Evolutionary conservation across 2,797 vertebrate genomes (phyloP).

Genomic region (Phataginus tricuspis): DNA sequence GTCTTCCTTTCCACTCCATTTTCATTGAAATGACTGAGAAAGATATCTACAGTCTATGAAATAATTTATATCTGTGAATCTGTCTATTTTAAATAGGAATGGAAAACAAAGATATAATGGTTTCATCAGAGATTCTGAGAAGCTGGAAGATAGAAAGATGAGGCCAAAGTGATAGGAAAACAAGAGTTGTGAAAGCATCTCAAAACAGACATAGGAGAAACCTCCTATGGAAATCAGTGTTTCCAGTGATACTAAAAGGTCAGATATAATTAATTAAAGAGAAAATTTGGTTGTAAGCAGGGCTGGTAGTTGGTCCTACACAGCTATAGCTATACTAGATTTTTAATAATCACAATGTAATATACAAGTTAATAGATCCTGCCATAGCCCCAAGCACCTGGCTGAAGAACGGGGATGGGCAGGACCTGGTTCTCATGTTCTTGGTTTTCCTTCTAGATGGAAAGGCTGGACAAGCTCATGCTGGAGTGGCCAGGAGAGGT

Average conservation of each 20-base stretch:
- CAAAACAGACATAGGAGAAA: background rate
- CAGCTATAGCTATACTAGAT: background rate
- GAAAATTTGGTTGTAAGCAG: background rate
- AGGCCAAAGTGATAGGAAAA: background rate
- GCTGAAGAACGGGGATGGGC: too few species aligned
- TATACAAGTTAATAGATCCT: background rate
- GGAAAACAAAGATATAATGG: background rate
- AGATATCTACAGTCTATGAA: background rate
- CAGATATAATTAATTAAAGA: background rate
- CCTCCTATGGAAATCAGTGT: background rate
- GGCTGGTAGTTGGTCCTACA: background rate
- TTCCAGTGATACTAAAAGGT: background rate
- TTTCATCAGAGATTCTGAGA: slow-evolving; percentile 3
- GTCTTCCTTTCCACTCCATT: background rate
- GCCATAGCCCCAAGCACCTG: background rate
- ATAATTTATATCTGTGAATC: background rate
- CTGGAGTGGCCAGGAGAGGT: too few species aligned
- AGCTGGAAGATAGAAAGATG: slow-evolving; percentile 11
- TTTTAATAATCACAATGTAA: background rate
- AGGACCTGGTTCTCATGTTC: too few species aligned
- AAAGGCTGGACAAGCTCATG: too few species aligned
- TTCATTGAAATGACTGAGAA: slow-evolving; percentile 14
- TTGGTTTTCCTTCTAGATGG: too few species aligned
- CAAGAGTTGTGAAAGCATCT: background rate
- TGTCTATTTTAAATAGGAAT: slow-evolving; percentile 20